Percentiles rank a stretch among this genome's conserved stretches.
Evolutionary conservation across 2,888 invertebrate genomes (phyloP).

Genomic region (Synergus itoensis): DNA sequence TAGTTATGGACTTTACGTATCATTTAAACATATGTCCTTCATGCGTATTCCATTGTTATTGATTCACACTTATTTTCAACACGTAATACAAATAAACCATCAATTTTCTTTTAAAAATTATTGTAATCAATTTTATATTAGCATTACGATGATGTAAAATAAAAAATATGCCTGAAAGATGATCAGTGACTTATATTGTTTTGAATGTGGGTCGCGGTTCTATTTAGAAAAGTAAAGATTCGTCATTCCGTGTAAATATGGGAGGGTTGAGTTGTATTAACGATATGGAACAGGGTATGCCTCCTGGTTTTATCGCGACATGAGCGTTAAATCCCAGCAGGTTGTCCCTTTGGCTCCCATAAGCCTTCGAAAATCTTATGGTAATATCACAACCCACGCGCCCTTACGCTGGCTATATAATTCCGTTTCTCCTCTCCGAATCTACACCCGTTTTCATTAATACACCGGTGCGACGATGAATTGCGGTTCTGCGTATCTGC

Average conservation of each 20-base stretch:
- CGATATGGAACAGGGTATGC: constrained; percentile 27
- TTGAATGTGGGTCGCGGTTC: not conserved
- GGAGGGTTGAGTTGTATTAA: constrained; percentile 25
- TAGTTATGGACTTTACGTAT: too few relatives aligned
- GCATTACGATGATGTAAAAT: not conserved
- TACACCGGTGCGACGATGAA: not conserved
- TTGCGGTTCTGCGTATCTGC: constrained; percentile 34
- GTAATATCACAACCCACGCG: constrained; percentile 47
- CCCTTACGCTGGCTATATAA: constrained; percentile 37
- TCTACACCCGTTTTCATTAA: constrained; percentile 45
- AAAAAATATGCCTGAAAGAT: not conserved
- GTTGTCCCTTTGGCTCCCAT: constrained; percentile 49
- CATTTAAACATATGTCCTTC: too few relatives aligned
- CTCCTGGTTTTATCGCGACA: constrained; percentile 51
- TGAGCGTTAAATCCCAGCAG: constrained; percentile 50
- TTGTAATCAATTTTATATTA: not conserved
- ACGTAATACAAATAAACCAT: too few relatives aligned
- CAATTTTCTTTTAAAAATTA: too few relatives aligned
- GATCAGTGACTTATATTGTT: not conserved
- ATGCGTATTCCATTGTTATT: too few relatives aligned
- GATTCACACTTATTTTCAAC: too few relatives aligned
- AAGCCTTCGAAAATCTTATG: constrained; percentile 56
- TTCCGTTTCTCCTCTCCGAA: constrained; percentile 9
- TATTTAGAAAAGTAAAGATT: constrained; percentile 5
- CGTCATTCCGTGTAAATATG: not conserved